Base-by-base conservation (phyloP, 2,113 vertebrate species). In the Thymallus thymallus region DNA sequence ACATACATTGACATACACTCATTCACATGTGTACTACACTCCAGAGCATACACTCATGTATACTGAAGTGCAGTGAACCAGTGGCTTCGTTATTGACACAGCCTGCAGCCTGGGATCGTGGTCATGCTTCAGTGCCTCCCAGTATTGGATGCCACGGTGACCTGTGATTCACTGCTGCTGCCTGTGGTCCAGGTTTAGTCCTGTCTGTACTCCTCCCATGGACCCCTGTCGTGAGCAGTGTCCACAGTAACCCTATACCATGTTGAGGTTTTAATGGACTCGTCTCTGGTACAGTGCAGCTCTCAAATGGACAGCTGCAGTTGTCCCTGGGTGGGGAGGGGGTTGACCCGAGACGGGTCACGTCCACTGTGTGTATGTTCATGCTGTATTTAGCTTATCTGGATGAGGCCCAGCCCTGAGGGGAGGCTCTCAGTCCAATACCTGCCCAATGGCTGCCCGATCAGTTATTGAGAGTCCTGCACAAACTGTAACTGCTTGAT, bases 241-340 rank as follows among this genome's bases (percentile, higher is more conserved):
- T 81, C 41, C 70, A 76, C 75, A 5, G 63, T 80, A 82, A 69
- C 68, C 64, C 16, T 84, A 82, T 79, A 78, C 81, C 80, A 77
- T 74, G 77, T 81, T 68, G 76, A 81, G 76, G 80, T 86, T 88
- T 87, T 79, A 86, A 85, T 81, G 79, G 80, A 77, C 78, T 70
- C 72, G 70, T 82, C 82, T 85, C 71, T 82, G 72, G 76, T 83
- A 76, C 79, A 83, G 84, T 82, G 71, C 78, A 74, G 83, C 85
- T 88, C 84, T 87, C 86, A 87, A 81, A 86, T 86, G 84, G 85
- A 91, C 89, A 92, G 90, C 90, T 92, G 91, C 90, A 86, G 76
- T 76, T 77, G 78, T 87, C 84, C 83, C 83, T 86, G 73, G 84
- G 35, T 84, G 71, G 82, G 83, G 83, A 81, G 84, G 22, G 78